Evolutionary conservation across 2,797 vertebrate genomes (phyloP).

Genomic region (Pangasius djambal): DNA sequence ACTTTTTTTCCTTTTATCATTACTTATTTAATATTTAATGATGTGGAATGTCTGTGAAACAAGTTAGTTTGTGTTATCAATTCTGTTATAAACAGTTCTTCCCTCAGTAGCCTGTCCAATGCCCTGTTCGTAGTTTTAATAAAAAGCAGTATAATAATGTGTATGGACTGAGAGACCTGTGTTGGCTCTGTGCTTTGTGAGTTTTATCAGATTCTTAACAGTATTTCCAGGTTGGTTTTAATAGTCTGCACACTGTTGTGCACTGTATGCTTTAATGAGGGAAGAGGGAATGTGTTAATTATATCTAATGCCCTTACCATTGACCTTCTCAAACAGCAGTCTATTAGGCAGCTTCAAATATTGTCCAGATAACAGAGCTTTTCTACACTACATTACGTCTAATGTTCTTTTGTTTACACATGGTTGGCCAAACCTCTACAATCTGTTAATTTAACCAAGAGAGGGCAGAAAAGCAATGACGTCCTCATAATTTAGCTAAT

Average conservation of each 20-base stretch:
- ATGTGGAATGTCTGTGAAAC: not conserved
- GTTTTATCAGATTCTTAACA: not conserved
- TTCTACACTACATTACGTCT: conserved; percentile 55
- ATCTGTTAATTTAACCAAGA: conserved; percentile 51
- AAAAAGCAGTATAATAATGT: not conserved
- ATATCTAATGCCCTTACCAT: not conserved
- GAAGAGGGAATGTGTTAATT: not conserved
- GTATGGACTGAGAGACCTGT: not conserved
- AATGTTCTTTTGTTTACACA: conserved; percentile 58
- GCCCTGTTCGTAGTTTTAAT: not conserved
- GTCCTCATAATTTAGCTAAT: conserved; percentile 52
- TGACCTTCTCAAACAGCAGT: conserved; percentile 25
- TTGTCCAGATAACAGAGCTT: conserved; percentile 33
- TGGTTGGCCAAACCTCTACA: conserved; percentile 43
- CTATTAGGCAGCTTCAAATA: not conserved
- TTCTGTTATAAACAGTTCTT: not conserved
- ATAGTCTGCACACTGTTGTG: not conserved
- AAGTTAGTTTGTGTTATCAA: not conserved
- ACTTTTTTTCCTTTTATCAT: not conserved
- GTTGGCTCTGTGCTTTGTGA: not conserved
- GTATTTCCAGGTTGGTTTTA: not conserved
- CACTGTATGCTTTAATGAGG: not conserved
- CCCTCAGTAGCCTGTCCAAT: not conserved
- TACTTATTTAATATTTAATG: not conserved
- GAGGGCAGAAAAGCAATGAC: conserved; percentile 48